Evolutionary conservation across 2,888 invertebrate genomes (phyloP), one percentile per base, ranked within the genome.

Genomic region (Muschampia plurimacula): DNA sequence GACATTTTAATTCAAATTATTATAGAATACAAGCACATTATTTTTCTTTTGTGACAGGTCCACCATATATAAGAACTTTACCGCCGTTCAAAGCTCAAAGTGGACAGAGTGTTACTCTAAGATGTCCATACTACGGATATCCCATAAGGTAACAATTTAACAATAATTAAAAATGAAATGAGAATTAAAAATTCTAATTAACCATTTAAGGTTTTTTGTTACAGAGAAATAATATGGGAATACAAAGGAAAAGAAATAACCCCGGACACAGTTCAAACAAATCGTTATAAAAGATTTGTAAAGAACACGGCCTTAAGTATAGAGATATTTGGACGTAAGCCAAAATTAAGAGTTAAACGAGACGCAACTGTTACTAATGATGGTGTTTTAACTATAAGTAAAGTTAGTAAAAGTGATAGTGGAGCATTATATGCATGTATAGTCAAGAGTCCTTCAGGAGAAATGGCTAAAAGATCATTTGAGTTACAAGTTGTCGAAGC

Each of bases 41-140:
- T 13, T 12, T 28, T 59, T 52, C 7, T 59, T 32, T 60, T 32
- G 1, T 39, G 32, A 32, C 84, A 97, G 97, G 97, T 76, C 96
- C 97, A 15, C 97, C 97, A 15, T 97, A 96, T 85, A 97, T 97
- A 74, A 95, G 97, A 77, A 96, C 96, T 57, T 95, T 96, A 79
- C 96, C 96, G 32, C 96, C 97, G n/a, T 95, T 97, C 76, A 97
- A 97, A 85, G 97, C 97, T 9, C 97, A 98, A 76, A 97, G 97
- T 76, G 97, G 97, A 36, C 96, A 96, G 80, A 96, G 96, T 83
- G 95, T 97, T 76, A 95, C 95, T 62, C 95, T 98, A 72, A 95
- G 96, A 78, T 98, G 98, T 89, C 97, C 97, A 55, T 98, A 97
- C 84, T 97, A 97, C 44, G 98, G 98, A 69, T 97, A 97, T 88